These are phyloP conservation scores for Neoarius graeffei DNA, from an alignment of 2,113 vertebrate species.

Conservation along the genomic window DNA sequence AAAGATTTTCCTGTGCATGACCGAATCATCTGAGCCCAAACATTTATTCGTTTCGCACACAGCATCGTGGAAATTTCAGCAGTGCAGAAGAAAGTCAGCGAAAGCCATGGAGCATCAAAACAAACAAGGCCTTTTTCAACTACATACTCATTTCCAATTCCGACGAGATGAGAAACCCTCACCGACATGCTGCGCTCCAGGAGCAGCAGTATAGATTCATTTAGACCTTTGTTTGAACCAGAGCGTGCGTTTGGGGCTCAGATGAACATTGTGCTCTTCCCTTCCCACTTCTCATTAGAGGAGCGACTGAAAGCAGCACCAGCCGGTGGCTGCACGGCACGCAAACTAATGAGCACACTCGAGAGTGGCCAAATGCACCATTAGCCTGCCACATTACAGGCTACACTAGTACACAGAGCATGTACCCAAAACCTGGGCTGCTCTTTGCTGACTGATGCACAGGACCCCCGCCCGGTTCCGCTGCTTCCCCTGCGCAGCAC, in stretches of 20 bases:
- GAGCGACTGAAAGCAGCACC: slow-evolving; percentile 21
- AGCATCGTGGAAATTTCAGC: not conserved
- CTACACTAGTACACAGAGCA: not conserved
- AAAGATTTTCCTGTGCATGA: not conserved
- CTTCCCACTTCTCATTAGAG: slow-evolving; percentile 48
- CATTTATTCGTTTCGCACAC: not conserved
- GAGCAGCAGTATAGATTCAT: not conserved
- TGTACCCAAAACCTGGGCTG: not conserved
- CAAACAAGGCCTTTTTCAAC: slow-evolving; percentile 1
- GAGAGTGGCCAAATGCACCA: slow-evolving; percentile 16
- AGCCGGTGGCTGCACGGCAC: slow-evolving; percentile 1
- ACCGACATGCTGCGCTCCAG: not conserved
- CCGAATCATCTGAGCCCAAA: not conserved
- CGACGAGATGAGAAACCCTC: slow-evolving; percentile 10
- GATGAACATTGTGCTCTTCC: slow-evolving; percentile 28
- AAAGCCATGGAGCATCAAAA: not conserved
- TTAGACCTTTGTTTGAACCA: not conserved
- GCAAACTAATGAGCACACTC: slow-evolving; percentile 33
- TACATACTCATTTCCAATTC: not conserved
- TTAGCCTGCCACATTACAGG: not conserved
- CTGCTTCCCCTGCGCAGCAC: not conserved
- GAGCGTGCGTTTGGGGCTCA: not conserved
- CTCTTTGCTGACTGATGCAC: not conserved
- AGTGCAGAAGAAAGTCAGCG: not conserved
- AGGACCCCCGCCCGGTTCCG: not conserved